Evolutionary conservation across 2,113 vertebrate genomes (phyloP), one percentile per base, ranked within the genome.

Genomic region (Rousettus leschenaultii): DNA sequence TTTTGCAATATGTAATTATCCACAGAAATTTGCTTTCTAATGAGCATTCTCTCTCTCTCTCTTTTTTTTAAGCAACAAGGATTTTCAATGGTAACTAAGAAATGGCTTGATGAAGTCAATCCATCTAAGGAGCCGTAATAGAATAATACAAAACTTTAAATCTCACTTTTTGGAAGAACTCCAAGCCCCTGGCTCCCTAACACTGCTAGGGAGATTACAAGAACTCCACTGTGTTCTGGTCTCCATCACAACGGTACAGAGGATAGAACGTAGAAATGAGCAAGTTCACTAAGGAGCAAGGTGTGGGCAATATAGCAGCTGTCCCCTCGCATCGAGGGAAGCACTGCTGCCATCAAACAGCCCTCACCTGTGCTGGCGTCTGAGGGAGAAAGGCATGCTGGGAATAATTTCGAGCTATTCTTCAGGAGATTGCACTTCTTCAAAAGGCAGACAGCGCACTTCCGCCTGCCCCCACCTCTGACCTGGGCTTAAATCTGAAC

Each of bases 381-480:
- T 14, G 35, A 35, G 18, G 86, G 18, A 63, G 30, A 43, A 16
- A 40, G 53, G 21, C 75, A 43, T 7, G 21, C 59, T 26, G 15
- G 53, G 43, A 33, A 30, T 38, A 28, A 11, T 21, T n/a, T 3
- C n/a, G 48, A 5, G 2, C 48, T 33, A 3, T 26, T 38, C n/a
- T 35, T 35, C 30, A 13, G 61, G 66, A 18, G 2, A 35, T 3
- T 2, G 21, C 3, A 2, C 33, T 22, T 51, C 48, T 21, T 73
- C 9, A 40, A 9, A 1, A 5, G 13, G 12, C 43, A 26, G 61
- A 22, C 16, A 45, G 33, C 0, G 73, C n/a, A 26, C 68, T 33
- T 26, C n/a, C 0, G 0, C 22, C 18, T 0, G 7, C 19, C 40
- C 40, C 30, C 35, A n/a, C 35, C 0, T 0, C 4, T 4, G 45